Conservation (phyloP, 2,113 vertebrate species). For the Fregata magnificens region DNA sequence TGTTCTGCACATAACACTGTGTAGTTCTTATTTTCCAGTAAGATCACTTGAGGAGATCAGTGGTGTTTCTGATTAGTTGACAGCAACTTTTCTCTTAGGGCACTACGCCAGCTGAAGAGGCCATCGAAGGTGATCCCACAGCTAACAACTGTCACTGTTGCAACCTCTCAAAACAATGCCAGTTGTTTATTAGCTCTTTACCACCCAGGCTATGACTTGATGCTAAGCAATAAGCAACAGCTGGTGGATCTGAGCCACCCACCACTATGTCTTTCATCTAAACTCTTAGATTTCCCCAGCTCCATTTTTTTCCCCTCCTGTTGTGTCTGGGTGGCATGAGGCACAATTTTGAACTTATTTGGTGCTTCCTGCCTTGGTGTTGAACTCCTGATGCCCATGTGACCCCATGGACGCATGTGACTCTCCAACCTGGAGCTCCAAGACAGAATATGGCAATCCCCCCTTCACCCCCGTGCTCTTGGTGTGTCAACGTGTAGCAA, state of each 20-base stretch:
- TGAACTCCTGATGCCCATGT: rapidly evolving
- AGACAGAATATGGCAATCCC: no score
- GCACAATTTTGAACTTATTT: background rate
- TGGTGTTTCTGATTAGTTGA: background rate
- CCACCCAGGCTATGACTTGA: background rate
- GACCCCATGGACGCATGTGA: rapidly evolving
- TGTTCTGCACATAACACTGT: background rate
- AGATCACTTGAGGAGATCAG: background rate
- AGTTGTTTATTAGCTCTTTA: background rate
- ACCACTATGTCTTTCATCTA: background rate
- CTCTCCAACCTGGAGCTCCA: background rate
- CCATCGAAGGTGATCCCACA: background rate
- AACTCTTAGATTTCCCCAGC: background rate
- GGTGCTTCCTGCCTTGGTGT: background rate
- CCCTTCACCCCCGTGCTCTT: background rate
- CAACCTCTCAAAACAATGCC: background rate
- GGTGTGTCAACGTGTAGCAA: background rate
- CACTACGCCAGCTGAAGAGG: background rate
- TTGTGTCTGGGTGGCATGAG: background rate
- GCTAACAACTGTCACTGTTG: background rate
- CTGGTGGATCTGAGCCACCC: background rate
- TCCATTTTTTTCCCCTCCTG: background rate
- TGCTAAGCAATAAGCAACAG: background rate
- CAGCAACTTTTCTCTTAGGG: background rate
- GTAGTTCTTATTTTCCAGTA: background rate